These are phyloP conservation scores for Ptychodera flava DNA, from an alignment of 35 echinoderm and acorn worm species.

Conservation along the genomic window DNA sequence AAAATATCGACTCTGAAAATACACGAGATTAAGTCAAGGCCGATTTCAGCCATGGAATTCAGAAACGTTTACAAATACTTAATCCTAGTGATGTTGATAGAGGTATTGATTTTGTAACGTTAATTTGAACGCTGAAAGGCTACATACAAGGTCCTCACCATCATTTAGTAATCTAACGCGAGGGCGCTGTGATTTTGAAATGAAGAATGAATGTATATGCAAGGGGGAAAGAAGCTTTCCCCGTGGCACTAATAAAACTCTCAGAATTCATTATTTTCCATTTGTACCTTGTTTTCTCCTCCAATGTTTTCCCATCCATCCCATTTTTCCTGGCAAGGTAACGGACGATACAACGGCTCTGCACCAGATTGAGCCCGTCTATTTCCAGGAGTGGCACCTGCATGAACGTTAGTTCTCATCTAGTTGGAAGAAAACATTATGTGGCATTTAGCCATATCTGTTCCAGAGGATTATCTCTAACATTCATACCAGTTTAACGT, in stretches of 20 bases:
- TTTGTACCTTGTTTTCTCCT: constrained; percentile 46
- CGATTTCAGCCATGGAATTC: neutral
- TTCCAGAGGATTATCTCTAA: no score
- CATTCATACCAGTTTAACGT: no score
- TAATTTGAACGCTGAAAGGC: no score
- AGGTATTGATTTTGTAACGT: neutral
- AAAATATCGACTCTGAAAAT: neutral
- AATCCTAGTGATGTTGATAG: neutral
- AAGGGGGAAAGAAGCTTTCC: no score
- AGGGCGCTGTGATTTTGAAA: no score
- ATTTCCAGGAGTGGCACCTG: constrained; percentile 52
- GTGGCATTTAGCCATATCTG: no score
- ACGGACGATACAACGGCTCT: constrained; percentile 11
- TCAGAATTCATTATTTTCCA: no score
- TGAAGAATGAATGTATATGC: no score
- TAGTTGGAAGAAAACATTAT: no score
- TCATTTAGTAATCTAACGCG: no score
- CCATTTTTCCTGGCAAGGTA: constrained; percentile 37
- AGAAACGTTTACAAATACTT: neutral
- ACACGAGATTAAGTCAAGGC: neutral
- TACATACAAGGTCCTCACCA: no score
- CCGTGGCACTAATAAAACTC: no score
- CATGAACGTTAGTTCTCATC: constrained; percentile 45
- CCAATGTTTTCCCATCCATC: constrained; percentile 40
- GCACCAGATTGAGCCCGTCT: constrained; percentile 51